These are phyloP conservation scores for Opisthograptis luteolata DNA, from an alignment of 2,888 invertebrate genomes.

Conservation along the genomic window DNA sequence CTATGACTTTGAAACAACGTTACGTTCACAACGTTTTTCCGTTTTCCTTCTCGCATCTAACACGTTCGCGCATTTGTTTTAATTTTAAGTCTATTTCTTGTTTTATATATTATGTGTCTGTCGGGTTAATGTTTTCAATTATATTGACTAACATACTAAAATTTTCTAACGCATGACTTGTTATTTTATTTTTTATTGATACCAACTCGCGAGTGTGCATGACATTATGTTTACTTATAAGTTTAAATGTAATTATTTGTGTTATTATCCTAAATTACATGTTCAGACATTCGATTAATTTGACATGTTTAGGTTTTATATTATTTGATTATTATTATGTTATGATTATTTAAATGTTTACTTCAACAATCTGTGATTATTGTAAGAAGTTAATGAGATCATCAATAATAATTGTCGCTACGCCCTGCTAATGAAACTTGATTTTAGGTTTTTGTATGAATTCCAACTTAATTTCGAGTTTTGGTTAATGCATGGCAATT, in stretches of 20 bases:
- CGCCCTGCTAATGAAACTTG: constrained; percentile 78
- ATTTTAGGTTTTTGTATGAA: constrained; percentile 64
- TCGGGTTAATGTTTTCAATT: constrained; percentile 65
- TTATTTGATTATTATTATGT: constrained; percentile 50
- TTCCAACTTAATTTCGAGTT: constrained; percentile 74
- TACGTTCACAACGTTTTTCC: constrained; percentile 64
- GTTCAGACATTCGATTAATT: constrained; percentile 59
- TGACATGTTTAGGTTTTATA: constrained; percentile 70
- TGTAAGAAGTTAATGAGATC: constrained; percentile 54
- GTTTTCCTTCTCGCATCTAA: constrained; percentile 66
- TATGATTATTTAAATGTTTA: constrained; percentile 57
- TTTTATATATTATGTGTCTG: constrained; percentile 39
- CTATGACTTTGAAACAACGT: constrained; percentile 55
- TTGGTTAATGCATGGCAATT: constrained; percentile 79
- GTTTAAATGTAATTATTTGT: constrained; percentile 45
- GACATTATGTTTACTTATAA: constrained; percentile 52
- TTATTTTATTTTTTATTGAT: constrained; percentile 56
- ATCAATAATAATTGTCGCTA: constrained; percentile 53
- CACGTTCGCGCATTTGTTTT: constrained; percentile 54
- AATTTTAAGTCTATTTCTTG: constrained; percentile 41
- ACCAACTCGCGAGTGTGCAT: constrained; percentile 81
- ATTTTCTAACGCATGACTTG: constrained; percentile 78
- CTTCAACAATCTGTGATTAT: constrained; percentile 72
- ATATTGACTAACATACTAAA: constrained; percentile 83
- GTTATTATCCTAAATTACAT: constrained; percentile 47